These are phyloP conservation scores for Dysidea cf. avara DNA, from an alignment of 37 sponge, comb jelly and placozoan species.

Conservation along the genomic window DNA sequence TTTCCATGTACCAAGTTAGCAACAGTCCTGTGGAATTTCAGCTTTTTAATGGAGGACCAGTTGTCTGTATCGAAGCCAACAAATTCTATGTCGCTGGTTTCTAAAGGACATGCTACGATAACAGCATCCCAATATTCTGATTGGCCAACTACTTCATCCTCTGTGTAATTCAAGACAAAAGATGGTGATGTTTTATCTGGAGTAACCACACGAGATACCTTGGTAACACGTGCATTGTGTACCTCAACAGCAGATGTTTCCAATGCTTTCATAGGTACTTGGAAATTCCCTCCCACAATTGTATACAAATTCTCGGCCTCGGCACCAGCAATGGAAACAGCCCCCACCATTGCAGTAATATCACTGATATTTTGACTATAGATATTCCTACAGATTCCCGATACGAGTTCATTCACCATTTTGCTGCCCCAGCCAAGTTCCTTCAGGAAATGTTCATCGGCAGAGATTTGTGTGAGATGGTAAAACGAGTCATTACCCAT, in stretches of 20 bases:
- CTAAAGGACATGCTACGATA: slow-evolving; percentile 75
- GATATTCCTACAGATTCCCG: slow-evolving; percentile 58
- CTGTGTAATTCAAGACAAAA: slow-evolving; percentile 1
- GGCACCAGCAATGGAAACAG: slow-evolving; percentile 77
- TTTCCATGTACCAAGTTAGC: slow-evolving; percentile 71
- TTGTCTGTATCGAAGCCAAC: slow-evolving; percentile 53
- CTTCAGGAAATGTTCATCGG: slow-evolving; percentile 36
- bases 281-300: slow-evolving; percentile 78
- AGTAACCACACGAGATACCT: slow-evolving; percentile 21
- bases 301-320: slow-evolving; percentile 65
- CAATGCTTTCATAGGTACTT: slow-evolving; percentile 55
- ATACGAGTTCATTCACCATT: slow-evolving; percentile 69
- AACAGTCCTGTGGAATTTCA: slow-evolving; percentile 72
- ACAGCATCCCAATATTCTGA: slow-evolving; percentile 68
- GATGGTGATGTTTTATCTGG: not conserved
- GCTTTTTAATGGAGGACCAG: slow-evolving; percentile 38
- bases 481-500: slow-evolving; percentile 37
- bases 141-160: not conserved
- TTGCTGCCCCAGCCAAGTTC: slow-evolving; percentile 18
- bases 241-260: slow-evolving; percentile 56
- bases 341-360: slow-evolving; percentile 59
- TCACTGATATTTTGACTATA: slow-evolving; percentile 59
- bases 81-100: slow-evolving; percentile 46
- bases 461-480: slow-evolving; percentile 26
- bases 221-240: slow-evolving; percentile 40